Evolutionary conservation across 2,888 invertebrate species (phyloP), one percentile per base, ranked within the genome.

Genomic region (Quadroppia sp.): DNA sequence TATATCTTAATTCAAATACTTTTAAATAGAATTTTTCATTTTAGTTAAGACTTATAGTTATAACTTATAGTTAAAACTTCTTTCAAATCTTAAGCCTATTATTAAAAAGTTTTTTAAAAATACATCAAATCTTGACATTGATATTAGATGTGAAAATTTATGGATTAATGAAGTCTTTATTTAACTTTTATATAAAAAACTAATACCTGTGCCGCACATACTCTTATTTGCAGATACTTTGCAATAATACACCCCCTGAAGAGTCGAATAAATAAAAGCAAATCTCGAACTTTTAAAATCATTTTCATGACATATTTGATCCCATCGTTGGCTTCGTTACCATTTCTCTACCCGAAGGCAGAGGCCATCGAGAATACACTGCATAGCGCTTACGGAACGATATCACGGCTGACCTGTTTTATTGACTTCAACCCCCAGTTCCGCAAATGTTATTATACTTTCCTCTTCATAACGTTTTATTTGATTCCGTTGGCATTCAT

Each of bases 201-300:
- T n/a, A n/a, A n/a, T n/a, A n/a, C n/a, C n/a, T n/a, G n/a, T n/a
- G n/a, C n/a, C n/a, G n/a, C n/a, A n/a, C n/a, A n/a, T n/a, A n/a
- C n/a, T n/a, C n/a, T n/a, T 48, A 48, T 6, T 48, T 48, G 9
- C 53, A 84, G 84, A 75, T 84, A 83, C 75, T 82, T 83, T 76
- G 84, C 83, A 28, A 82, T 84, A 15, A 82, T 84, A 1, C 82
- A 84, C 75, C 84, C 84, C 0, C 79, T 84, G 56, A 81, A 82
- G 30, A 82, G 82, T 25, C 80, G 83, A 78, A 81, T 80, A 74
- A 78, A 80, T 40, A 79, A 81, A 77, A 80, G 80, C 20, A 80
- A 80, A 76, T 79, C 81, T 0, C 78, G 84, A 25, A 82, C 83
- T 20, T 80, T 80, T 32, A 79, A 80, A 71, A 82, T 84, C 42